Percentiles rank a stretch among this genome's conserved stretches.
Evolutionary conservation across 2,797 vertebrate genomes (phyloP).

Genomic region (Lepidocolaptes lacrymiger): DNA sequence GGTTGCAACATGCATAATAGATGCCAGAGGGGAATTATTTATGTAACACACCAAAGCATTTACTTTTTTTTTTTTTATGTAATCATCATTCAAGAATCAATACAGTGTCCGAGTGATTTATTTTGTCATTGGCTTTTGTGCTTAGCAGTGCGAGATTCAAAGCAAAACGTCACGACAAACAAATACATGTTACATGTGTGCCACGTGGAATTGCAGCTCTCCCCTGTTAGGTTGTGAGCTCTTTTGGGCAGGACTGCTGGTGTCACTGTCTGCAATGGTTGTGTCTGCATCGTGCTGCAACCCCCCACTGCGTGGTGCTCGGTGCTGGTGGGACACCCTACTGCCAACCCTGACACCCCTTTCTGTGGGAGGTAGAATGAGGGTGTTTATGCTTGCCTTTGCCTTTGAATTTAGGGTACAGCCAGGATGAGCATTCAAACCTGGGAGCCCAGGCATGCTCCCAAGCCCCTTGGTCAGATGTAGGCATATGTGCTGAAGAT

Average conservation of each 20-base stretch:
- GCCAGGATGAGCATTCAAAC: background rate
- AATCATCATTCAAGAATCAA: background rate
- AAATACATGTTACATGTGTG: accelerated
- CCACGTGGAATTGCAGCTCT: accelerated
- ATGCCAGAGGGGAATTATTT: background rate
- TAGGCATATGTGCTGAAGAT: accelerated
- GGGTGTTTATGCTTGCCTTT: background rate
- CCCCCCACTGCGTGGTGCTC: accelerated
- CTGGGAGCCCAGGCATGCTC: background rate
- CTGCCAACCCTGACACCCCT: accelerated
- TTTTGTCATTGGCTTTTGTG: background rate
- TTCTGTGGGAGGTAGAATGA: background rate
- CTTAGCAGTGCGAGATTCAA: background rate
- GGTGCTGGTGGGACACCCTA: background rate
- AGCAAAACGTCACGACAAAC: accelerated
- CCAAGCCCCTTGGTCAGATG: too few species aligned
- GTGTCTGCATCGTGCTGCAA: accelerated
- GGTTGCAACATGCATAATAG: background rate
- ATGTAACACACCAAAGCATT: background rate
- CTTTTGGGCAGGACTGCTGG: background rate
- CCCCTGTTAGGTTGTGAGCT: background rate
- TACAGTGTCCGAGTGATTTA: background rate
- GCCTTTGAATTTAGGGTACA: background rate
- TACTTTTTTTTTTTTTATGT: background rate
- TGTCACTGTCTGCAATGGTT: accelerated